Evolutionary conservation across 2,888 invertebrate genomes (phyloP).

Genomic region (Temnothorax ravouxi): DNA sequence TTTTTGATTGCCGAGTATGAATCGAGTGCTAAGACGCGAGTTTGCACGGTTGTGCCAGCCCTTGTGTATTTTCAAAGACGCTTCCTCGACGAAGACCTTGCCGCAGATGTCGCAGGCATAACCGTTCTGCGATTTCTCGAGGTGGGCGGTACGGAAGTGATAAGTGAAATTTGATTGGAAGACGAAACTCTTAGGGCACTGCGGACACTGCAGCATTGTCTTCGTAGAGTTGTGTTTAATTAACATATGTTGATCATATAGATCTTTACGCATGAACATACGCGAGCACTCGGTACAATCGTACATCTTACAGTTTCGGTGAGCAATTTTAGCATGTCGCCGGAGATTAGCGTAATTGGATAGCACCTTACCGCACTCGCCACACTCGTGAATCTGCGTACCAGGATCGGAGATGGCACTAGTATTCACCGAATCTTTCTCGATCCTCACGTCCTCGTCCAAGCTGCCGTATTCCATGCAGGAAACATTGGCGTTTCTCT

Average conservation of each 20-base stretch:
- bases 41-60: slow-evolving; percentile 88
- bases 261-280: slow-evolving; percentile 88
- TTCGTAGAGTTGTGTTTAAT: slow-evolving; percentile 86
- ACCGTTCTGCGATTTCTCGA: slow-evolving; percentile 65
- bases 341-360: slow-evolving; percentile 83
- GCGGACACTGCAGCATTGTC: slow-evolving; percentile 72
- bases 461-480: slow-evolving; percentile 72
- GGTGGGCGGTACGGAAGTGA: slow-evolving; percentile 80
- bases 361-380: slow-evolving; percentile 89
- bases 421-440: slow-evolving; percentile 58
- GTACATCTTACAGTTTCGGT: slow-evolving; percentile 82
- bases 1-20: slow-evolving; percentile 58
- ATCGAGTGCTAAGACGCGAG: slow-evolving; percentile 78
- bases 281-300: slow-evolving; percentile 89
- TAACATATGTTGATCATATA: slow-evolving; percentile 89
- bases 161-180: slow-evolving; percentile 76
- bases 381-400: slow-evolving; percentile 86
- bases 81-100: slow-evolving; percentile 89
- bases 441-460: slow-evolving; percentile 54
- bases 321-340: slow-evolving; percentile 81
- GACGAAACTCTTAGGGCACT: slow-evolving; percentile 68
- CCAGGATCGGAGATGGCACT: slow-evolving; percentile 77
- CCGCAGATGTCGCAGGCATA: slow-evolving; percentile 90
- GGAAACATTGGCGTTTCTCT: slow-evolving; percentile 76
- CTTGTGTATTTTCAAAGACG: slow-evolving; percentile 89